A percentile compares a stretch with the other conserved stretches of the same genome.
These are phyloP conservation scores for Paramormyrops kingsleyae DNA, from an alignment of 2,113 vertebrate genomes.

Conservation along the genomic window DNA sequence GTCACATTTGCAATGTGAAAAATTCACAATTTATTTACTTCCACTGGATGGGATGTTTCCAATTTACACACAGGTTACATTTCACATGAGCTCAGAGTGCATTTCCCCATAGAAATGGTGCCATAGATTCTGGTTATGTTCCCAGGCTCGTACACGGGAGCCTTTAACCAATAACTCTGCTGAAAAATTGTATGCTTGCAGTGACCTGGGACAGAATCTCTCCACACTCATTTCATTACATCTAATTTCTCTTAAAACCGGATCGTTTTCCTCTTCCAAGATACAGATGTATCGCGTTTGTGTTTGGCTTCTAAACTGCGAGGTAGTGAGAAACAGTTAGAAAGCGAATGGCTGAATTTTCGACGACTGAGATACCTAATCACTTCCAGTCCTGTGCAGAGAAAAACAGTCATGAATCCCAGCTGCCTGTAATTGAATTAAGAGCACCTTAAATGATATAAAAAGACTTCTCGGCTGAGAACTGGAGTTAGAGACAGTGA, in stretches of 20 bases:
- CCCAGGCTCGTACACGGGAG: not conserved
- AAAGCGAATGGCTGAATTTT: not conserved
- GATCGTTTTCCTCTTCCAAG: not conserved
- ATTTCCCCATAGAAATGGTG: not conserved
- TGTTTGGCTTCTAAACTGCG: not conserved
- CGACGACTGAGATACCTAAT: not conserved
- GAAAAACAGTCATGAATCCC: not conserved
- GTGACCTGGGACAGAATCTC: not conserved
- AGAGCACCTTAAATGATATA: not conserved
- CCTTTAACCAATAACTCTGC: not conserved
- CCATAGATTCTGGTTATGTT: not conserved
- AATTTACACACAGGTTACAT: not conserved
- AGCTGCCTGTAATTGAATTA: constrained; percentile 6
- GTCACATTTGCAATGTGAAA: not conserved
- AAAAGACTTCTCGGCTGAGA: not conserved
- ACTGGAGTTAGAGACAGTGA: not conserved
- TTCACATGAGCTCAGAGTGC: not conserved
- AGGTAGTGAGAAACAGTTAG: not conserved
- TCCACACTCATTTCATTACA: not conserved
- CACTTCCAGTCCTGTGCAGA: not conserved
- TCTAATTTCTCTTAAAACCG: not conserved
- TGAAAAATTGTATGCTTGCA: not conserved
- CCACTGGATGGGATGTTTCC: not conserved
- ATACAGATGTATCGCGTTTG: not conserved
- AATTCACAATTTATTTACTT: constrained; percentile 4